Conservation (phyloP, 2,888 invertebrate genomes). For the Melanotus villosus region DNA sequence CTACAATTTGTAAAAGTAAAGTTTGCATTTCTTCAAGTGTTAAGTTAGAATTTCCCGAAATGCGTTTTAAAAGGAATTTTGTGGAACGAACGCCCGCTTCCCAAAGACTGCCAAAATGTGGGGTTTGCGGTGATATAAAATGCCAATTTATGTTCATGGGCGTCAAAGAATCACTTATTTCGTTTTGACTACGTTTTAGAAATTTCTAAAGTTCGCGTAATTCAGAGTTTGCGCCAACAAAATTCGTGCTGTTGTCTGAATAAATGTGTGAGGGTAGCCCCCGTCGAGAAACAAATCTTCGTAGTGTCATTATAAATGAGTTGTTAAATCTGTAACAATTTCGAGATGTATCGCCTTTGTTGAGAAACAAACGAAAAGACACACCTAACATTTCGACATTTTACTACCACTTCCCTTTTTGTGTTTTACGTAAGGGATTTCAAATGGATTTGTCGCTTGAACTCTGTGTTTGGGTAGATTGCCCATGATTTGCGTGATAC, state of each 20-base stretch:
- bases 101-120: too few relatives aligned
- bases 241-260: slow-evolving; percentile 51
- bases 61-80: too few relatives aligned
- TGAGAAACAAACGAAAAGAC: slow-evolving; percentile 52
- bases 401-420: slow-evolving; percentile 37
- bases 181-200: too few relatives aligned
- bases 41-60: too few relatives aligned
- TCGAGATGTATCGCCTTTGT: too few relatives aligned
- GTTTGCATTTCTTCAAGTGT: too few relatives aligned
- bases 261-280: slow-evolving; percentile 47
- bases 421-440: slow-evolving; percentile 48
- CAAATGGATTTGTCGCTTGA: not conserved
- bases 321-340: slow-evolving; percentile 48
- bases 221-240: slow-evolving; percentile 37
- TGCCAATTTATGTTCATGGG: too few relatives aligned
- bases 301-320: slow-evolving; percentile 45
- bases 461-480: not conserved
- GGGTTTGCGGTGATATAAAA: too few relatives aligned
- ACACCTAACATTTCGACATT: slow-evolving; percentile 46
- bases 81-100: too few relatives aligned
- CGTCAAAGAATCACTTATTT: too few relatives aligned
- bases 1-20: too few relatives aligned
- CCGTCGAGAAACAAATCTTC: slow-evolving; percentile 48
- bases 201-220: too few relatives aligned
- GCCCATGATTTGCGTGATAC: not conserved